Evolutionary conservation across 2,113 vertebrate species (phyloP).

Genomic region (Todiramphus saurophagus): DNA sequence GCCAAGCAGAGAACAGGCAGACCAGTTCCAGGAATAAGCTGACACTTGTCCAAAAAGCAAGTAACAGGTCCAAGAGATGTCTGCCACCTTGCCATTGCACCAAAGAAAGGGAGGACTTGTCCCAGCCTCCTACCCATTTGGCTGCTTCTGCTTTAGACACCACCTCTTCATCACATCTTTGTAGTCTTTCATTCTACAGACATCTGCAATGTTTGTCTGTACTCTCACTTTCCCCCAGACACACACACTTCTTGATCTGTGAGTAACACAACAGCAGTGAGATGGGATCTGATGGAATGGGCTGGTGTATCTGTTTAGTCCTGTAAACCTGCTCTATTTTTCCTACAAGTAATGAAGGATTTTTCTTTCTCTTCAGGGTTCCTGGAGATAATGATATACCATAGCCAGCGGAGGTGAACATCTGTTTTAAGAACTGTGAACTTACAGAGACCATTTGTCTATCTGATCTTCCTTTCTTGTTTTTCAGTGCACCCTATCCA

Average conservation of each 20-base stretch:
- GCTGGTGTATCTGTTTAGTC: background rate
- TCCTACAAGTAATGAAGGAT: conserved; percentile 31
- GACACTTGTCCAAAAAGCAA: background rate
- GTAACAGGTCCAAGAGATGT: background rate
- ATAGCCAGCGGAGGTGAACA: conserved; percentile 68
- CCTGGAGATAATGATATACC: conserved; percentile 69
- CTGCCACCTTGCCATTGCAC: background rate
- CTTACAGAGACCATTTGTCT: conserved; percentile 71
- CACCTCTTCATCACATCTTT: background rate
- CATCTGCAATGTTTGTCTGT: background rate
- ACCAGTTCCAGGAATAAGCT: background rate
- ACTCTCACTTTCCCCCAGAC: background rate
- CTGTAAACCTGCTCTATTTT: background rate
- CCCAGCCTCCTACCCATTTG: background rate
- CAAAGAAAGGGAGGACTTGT: background rate
- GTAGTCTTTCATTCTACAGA: background rate
- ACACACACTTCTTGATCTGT: background rate
- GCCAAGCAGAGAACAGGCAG: background rate
- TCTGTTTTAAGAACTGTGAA: conserved; percentile 74
- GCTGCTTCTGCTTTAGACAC: background rate
- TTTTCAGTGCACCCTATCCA: conserved; percentile 47
- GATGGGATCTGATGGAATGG: background rate
- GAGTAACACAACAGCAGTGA: background rate
- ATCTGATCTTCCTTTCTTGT: conserved; percentile 64
- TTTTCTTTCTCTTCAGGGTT: conserved; percentile 66